These are phyloP conservation scores for Momotus momota DNA, from an alignment of 2,797 vertebrate species.

Conservation along the genomic window DNA sequence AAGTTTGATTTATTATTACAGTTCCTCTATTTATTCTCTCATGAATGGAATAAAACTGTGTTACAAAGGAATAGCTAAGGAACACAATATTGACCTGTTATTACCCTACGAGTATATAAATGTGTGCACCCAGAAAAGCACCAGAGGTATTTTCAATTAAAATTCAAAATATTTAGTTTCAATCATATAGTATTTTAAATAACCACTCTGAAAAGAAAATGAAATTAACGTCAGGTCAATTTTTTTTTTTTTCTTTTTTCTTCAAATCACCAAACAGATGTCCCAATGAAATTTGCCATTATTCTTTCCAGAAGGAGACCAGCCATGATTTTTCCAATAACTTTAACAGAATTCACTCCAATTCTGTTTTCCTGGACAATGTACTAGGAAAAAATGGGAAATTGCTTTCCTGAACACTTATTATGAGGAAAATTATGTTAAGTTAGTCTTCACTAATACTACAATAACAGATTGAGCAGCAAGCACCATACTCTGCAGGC, in stretches of 20 bases:
- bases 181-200: background rate
- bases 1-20: slow-evolving; percentile 14
- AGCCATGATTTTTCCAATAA: slow-evolving; percentile 49
- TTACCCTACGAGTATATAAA: background rate
- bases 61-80: background rate
- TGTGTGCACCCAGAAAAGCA: background rate
- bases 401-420: background rate
- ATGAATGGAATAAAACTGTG: slow-evolving; percentile 20
- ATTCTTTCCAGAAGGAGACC: slow-evolving; percentile 47
- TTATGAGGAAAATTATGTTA: slow-evolving; percentile 30
- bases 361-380: slow-evolving; percentile 47
- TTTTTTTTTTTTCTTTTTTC: background rate
- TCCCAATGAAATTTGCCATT: slow-evolving; percentile 48
- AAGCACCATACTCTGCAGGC: background rate
- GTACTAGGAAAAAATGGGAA: slow-evolving; percentile 50
- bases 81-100: background rate
- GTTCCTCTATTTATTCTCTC: slow-evolving; percentile 5
- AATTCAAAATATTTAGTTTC: background rate
- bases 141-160: background rate
- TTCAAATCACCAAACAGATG: background rate
- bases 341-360: slow-evolving; percentile 27
- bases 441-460: background rate
- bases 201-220: background rate
- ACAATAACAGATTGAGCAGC: background rate
- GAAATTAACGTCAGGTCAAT: background rate